These are phyloP conservation scores for Octodon degus DNA, from an alignment of 2,113 vertebrate species.

Conservation along the genomic window DNA sequence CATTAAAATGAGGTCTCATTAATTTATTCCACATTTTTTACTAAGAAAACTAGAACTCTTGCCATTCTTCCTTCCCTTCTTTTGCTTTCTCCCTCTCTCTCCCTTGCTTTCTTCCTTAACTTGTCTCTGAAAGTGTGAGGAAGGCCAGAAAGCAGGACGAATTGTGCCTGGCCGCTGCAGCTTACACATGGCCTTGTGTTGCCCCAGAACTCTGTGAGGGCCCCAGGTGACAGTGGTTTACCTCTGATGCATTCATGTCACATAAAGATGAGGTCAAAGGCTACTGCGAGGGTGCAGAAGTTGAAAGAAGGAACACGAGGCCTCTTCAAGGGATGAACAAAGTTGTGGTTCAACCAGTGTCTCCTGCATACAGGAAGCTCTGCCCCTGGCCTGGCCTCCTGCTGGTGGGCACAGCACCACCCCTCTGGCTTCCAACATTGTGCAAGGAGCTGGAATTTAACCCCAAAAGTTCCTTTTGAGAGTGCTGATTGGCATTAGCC, in stretches of 20 bases:
- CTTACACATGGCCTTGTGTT: background rate
- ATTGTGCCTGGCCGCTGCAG: background rate
- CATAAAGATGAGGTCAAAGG: background rate
- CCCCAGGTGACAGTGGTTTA: background rate
- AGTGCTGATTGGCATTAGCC: constrained; percentile 25
- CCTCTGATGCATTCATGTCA: background rate
- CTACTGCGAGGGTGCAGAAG: background rate
- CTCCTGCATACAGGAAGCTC: background rate
- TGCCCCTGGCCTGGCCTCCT: background rate
- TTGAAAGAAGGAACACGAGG: background rate
- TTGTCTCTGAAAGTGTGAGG: constrained; percentile 15
- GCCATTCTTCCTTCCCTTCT: no score
- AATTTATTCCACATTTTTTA: constrained; percentile 51
- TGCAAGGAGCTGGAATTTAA: constrained; percentile 48
- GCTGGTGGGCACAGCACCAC: background rate
- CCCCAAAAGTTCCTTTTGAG: background rate
- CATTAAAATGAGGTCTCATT: constrained; percentile 41
- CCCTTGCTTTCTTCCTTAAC: background rate
- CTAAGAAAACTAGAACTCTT: constrained; percentile 13
- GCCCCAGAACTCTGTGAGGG: background rate
- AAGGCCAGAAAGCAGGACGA: background rate
- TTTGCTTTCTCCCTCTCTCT: background rate
- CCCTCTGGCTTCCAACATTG: background rate
- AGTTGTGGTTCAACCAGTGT: background rate
- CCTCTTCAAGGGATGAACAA: background rate